A percentile compares a stretch with the other conserved stretches of the same genome.
These are phyloP conservation scores for Palythoa grandiflora DNA, from an alignment of 92 coral and sea anemone genomes.

Conservation along the genomic window DNA sequence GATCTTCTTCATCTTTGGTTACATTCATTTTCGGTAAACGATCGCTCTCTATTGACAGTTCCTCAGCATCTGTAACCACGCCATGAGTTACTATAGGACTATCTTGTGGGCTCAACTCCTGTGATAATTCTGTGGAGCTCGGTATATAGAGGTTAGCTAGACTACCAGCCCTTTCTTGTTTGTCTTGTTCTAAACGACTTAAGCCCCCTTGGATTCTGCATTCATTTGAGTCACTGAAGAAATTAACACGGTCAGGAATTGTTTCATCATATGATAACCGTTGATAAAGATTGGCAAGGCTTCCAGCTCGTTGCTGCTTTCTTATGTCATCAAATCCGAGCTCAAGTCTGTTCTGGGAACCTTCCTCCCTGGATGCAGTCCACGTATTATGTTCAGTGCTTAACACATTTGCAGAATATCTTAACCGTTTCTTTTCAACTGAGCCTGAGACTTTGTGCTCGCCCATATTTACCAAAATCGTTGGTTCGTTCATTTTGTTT, in stretches of 20 bases:
- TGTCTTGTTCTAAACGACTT: not conserved
- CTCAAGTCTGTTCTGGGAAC: slow-evolving; percentile 7
- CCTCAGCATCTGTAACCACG: not conserved
- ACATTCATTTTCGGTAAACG: not conserved
- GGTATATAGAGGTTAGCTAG: slow-evolving; percentile 35
- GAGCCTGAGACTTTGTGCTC: not conserved
- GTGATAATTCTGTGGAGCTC: not conserved
- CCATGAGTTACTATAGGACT: not conserved
- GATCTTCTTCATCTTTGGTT: not conserved
- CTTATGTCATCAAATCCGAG: slow-evolving; percentile 12
- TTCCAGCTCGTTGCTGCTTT: slow-evolving; percentile 38
- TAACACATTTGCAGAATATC: not conserved
- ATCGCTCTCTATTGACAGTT: not conserved
- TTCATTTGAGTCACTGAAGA: not conserved
- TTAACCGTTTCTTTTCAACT: slow-evolving; percentile 3
- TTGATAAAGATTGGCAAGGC: slow-evolving; percentile 40
- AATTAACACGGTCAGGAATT: not conserved
- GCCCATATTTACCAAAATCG: not conserved
- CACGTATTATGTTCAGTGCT: not conserved
- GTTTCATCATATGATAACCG: not conserved
- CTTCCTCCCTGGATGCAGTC: not conserved
- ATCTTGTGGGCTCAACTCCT: not conserved
- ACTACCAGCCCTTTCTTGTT: slow-evolving; percentile 41
- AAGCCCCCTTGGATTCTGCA: not conserved
- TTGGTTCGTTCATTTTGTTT: not conserved